Percentiles rank a stretch among this genome's conserved stretches.
Evolutionary conservation across 1,140 invertebrate species (phyloP).

Genomic region (Polypedilum pembai): DNA sequence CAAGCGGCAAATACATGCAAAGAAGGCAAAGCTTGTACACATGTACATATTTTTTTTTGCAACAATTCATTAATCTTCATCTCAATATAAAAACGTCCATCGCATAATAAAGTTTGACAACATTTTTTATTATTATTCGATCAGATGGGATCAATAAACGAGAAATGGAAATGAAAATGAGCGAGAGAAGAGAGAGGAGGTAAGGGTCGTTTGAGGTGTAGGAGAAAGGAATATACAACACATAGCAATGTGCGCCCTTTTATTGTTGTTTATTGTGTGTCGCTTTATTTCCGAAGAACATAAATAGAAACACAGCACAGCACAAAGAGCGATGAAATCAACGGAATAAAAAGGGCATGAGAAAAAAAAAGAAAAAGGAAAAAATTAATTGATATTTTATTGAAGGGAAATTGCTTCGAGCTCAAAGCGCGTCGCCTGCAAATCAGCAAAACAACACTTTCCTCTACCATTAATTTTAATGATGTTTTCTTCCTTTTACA

Average conservation of each 20-base stretch:
- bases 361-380: background rate
- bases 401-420: constrained; percentile 24
- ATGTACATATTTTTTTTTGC: background rate
- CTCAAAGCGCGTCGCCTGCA: constrained; percentile 11
- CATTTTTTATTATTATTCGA: constrained; percentile 19
- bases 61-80: constrained; percentile 18
- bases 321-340: background rate
- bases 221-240: background rate
- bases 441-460: constrained; percentile 12
- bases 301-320: constrained; percentile 9
- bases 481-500: constrained; percentile 22
- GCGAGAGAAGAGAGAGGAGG: too few species aligned
- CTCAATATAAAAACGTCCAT: constrained; percentile 18
- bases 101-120: constrained; percentile 18
- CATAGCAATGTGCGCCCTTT: background rate
- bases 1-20: too few species aligned
- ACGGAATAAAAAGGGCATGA: background rate
- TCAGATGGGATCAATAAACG: constrained; percentile 9
- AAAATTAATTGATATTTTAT: constrained; percentile 29
- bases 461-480: constrained; percentile 25
- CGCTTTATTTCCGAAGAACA: constrained; percentile 16
- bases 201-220: background rate
- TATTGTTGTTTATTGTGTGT: constrained; percentile 25
- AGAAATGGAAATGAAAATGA: constrained; percentile 9
- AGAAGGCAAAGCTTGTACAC: too few species aligned